These are phyloP conservation scores for Gallinago stenura DNA, from an alignment of 2,797 vertebrate species.

Conservation along the genomic window DNA sequence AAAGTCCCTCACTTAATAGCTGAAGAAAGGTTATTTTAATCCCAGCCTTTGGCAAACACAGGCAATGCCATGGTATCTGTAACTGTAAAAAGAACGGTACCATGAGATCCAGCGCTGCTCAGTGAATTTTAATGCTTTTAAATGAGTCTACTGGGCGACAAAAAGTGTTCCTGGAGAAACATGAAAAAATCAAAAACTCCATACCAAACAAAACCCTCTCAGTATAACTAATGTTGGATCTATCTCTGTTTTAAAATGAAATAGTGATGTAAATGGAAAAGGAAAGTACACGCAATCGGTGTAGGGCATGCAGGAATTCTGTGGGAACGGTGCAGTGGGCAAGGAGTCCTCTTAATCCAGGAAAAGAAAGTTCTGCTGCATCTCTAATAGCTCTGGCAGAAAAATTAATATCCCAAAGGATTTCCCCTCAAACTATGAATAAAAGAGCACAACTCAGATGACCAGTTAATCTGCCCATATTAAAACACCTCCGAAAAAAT, in stretches of 20 bases:
- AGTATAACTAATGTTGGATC: background rate
- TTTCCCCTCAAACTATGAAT: slow-evolving; percentile 2
- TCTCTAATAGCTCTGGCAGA: background rate
- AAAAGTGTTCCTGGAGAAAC: background rate
- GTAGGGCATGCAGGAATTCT: background rate
- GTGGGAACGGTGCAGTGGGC: rapidly evolving
- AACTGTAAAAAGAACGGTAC: background rate
- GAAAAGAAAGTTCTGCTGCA: background rate
- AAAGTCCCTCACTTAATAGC: background rate
- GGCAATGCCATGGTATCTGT: background rate
- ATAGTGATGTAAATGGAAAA: background rate
- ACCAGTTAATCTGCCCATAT: background rate
- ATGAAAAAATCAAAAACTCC: background rate
- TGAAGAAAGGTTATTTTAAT: background rate
- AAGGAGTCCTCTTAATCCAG: background rate
- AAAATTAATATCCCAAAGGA: slow-evolving; percentile 1
- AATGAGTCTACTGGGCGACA: background rate
- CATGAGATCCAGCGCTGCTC: background rate
- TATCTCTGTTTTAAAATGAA: background rate
- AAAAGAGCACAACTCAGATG: slow-evolving; percentile 12
- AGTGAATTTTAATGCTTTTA: background rate
- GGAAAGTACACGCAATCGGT: background rate
- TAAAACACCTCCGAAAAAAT: background rate
- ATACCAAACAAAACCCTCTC: background rate
- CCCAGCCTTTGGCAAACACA: background rate